Conservation (phyloP, 2,797 vertebrate species). For the Spinibarbus caldwelli region DNA sequence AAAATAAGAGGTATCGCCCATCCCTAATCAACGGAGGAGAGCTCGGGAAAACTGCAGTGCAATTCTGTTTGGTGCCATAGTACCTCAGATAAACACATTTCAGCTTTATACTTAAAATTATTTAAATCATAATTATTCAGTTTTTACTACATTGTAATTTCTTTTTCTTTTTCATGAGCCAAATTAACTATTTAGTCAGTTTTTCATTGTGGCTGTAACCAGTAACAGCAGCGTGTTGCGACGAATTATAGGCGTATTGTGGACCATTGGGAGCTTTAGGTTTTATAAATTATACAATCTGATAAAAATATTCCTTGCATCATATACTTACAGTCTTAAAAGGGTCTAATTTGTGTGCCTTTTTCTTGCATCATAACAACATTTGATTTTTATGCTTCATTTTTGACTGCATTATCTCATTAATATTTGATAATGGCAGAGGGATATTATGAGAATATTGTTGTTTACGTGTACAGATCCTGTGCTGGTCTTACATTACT, state of each 20-base stretch:
- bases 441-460: conserved; percentile 28
- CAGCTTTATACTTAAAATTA: background rate
- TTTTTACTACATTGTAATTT: conserved; percentile 3
- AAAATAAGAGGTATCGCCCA: no score
- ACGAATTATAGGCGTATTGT: conserved; percentile 32
- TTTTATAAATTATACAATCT: conserved; percentile 8
- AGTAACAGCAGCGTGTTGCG: conserved; percentile 5
- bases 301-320: conserved; percentile 17
- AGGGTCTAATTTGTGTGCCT: conserved; percentile 9
- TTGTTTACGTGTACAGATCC: conserved; percentile 59
- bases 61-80: conserved; percentile 6
- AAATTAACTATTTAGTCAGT: background rate
- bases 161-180: background rate
- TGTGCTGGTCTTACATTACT: conserved; percentile 32
- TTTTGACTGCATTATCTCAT: conserved; percentile 8
- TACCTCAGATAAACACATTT: conserved; percentile 4
- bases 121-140: background rate
- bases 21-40: background rate
- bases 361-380: conserved; percentile 17
- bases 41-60: background rate
- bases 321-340: conserved; percentile 35
- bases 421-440: conserved; percentile 26
- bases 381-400: conserved; percentile 18
- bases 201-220: conserved; percentile 54
- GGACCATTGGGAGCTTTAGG: conserved; percentile 49